Percentiles rank a stretch among this genome's conserved stretches.
phyloP scores from a whole-genome alignment of 2,797 vertebrate genomes.

The Pseudocheirus occidentalis region DNA sequence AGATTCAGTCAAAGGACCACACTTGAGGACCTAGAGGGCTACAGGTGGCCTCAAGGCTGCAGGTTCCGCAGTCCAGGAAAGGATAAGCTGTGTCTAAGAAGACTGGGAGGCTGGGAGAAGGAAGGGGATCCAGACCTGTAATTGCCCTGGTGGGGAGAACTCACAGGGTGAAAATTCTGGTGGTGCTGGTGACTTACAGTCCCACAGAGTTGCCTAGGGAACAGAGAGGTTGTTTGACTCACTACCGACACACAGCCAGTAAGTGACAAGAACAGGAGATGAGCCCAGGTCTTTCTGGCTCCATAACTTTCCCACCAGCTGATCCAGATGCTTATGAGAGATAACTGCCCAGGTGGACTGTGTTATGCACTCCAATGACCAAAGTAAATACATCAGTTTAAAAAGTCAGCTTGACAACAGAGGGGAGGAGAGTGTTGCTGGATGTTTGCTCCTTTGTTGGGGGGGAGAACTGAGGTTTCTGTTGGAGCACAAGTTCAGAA shows the following conservation, averaged over 20 bases:
- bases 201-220: neutral
- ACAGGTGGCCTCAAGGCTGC: no score
- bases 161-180: neutral
- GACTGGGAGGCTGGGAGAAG: neutral
- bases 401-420: neutral
- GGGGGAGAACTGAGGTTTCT: neutral
- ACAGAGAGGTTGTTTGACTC: neutral
- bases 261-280: neutral
- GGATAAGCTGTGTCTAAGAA: neutral
- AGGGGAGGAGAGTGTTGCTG: neutral
- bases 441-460: neutral
- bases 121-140: neutral
- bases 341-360: neutral
- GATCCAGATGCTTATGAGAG: neutral
- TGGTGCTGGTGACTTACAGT: neutral
- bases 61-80: neutral
- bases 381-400: neutral
- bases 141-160: neutral
- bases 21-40: no score
- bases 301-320: neutral
- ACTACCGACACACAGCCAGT: neutral
- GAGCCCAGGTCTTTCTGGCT: neutral
- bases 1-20: no score
- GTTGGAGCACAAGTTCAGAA: neutral
- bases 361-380: neutral